Conservation (phyloP, 2,888 invertebrate genomes). For the Lutraria lutraria region DNA sequence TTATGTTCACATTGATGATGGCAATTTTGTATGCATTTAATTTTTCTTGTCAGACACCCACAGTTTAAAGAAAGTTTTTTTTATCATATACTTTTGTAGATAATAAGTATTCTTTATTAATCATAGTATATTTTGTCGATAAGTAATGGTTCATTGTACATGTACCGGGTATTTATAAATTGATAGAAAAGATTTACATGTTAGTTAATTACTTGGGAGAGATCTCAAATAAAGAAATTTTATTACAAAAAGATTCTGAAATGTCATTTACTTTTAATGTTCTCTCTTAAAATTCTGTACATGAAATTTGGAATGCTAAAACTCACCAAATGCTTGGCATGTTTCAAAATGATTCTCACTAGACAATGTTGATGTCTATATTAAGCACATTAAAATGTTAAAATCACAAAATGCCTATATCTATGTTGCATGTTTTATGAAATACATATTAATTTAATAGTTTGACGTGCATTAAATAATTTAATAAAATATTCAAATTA, state of each 20-base stretch:
- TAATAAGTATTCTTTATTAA: too few species aligned
- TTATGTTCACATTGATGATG: background rate
- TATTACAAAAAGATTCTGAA: too few species aligned
- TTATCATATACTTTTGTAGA: background rate
- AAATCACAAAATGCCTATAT: background rate
- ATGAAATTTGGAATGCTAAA: too few species aligned
- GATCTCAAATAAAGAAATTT: too few species aligned
- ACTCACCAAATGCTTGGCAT: background rate
- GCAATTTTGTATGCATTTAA: background rate
- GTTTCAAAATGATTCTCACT: background rate
- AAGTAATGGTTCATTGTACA: too few species aligned
- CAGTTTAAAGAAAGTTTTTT: background rate
- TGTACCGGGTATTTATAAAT: too few species aligned
- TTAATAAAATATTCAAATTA: too few species aligned
- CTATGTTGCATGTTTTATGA: slow-evolving; percentile 12
- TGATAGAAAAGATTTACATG: too few species aligned
- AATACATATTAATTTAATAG: background rate
- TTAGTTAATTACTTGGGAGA: too few species aligned
- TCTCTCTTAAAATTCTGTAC: too few species aligned
- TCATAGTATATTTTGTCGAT: too few species aligned
- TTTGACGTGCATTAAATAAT: background rate
- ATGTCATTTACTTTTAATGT: too few species aligned
- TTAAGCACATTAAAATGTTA: background rate
- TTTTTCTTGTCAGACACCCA: background rate
- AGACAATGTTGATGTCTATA: background rate